phyloP scores from a whole-genome alignment of 2,888 invertebrate species.

The Octonoba sinensis region DNA sequence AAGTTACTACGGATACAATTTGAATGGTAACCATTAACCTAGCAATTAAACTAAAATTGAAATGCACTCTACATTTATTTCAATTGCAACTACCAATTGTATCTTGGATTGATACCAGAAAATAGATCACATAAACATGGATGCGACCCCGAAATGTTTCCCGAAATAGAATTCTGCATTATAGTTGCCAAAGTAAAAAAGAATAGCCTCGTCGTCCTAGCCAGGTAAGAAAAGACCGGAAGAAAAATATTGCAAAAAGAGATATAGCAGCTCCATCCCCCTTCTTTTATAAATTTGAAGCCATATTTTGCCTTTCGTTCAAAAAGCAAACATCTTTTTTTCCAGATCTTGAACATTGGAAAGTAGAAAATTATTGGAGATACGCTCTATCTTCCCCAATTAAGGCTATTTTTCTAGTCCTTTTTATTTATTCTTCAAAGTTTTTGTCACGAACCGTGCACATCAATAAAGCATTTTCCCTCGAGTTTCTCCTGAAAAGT shows the following conservation, averaged over 20 bases:
- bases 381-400: conserved; percentile 49
- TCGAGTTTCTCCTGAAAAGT: conserved; percentile 30
- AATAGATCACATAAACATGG: conserved; percentile 4
- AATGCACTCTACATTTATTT: background rate
- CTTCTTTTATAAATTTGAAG: conserved; percentile 24
- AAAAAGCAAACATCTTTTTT: conserved; percentile 53
- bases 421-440: conserved; percentile 39
- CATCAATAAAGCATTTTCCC: conserved; percentile 41
- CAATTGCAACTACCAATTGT: background rate
- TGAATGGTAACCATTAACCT: no score
- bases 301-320: conserved; percentile 50
- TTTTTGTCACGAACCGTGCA: conserved; percentile 17
- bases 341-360: conserved; percentile 36
- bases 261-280: conserved; percentile 1
- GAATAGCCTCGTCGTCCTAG: conserved; percentile 22
- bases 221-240: conserved; percentile 35
- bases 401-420: conserved; percentile 44
- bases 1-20: no score
- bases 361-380: conserved; percentile 53
- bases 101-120: background rate
- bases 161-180: conserved; percentile 47
- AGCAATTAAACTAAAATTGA: no score
- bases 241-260: conserved; percentile 44
- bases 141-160: conserved; percentile 3
- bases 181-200: conserved; percentile 21